phyloP scores from a whole-genome alignment of 2,888 invertebrate genomes.

The Tiliacea aurago region DNA sequence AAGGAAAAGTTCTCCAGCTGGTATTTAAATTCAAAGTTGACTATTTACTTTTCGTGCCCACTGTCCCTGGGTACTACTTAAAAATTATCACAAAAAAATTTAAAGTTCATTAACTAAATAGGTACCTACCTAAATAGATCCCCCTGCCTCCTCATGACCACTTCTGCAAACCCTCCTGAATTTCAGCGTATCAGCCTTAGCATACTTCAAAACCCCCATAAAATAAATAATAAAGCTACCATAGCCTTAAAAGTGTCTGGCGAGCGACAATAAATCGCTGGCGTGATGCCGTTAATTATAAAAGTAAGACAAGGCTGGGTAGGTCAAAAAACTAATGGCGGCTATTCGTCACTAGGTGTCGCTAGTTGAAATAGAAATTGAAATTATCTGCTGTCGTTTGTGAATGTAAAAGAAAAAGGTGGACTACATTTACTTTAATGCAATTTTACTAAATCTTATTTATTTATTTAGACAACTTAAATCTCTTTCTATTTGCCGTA shows the following conservation, averaged over 20 bases:
- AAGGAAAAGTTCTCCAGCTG: no score
- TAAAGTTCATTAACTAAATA: no score
- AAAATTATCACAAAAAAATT: background rate
- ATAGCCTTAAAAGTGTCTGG: conserved; percentile 55
- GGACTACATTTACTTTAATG: background rate
- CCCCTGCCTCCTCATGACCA: background rate
- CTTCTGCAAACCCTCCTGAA: conserved; percentile 17
- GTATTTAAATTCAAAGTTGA: background rate
- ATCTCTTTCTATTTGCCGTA: background rate
- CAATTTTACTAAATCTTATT: background rate
- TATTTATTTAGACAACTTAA: background rate
- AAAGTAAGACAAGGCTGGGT: conserved; percentile 59
- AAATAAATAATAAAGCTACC: conserved; percentile 49
- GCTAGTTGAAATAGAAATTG: no score
- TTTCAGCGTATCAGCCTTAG: conserved; percentile 20
- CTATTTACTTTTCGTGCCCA: background rate
- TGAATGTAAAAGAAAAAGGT: background rate
- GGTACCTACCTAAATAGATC: no score
- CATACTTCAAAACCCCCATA: conserved; percentile 36
- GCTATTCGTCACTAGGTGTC: conserved; percentile 65
- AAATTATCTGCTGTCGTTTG: conserved; percentile 31
- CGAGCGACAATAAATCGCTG: conserved; percentile 56
- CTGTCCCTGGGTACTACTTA: background rate
- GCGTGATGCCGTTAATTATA: conserved; percentile 62
- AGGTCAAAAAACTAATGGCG: conserved; percentile 61